A percentile compares a stretch with the other conserved stretches of the same genome.
Evolutionary conservation across 2,113 vertebrate genomes (phyloP).

Genomic region (Proterorhinus semilunaris): DNA sequence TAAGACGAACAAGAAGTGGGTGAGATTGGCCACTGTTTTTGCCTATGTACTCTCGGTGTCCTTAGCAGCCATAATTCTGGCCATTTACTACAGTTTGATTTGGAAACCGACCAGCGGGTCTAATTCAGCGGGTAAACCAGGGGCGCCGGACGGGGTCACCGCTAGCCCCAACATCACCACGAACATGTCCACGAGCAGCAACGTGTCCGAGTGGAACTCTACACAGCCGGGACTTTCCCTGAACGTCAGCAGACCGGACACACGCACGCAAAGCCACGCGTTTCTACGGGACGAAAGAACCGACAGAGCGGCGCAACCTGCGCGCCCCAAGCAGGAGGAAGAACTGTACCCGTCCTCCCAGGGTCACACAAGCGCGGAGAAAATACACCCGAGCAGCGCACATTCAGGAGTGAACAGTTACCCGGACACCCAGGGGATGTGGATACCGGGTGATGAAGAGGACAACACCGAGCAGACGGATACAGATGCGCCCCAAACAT

Average conservation of each 20-base stretch:
- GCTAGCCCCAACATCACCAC: constrained; percentile 60
- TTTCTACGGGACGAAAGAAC: constrained; percentile 52
- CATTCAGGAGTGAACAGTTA: constrained; percentile 14
- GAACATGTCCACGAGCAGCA: constrained; percentile 51
- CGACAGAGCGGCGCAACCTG: constrained; percentile 36
- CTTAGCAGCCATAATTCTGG: constrained; percentile 95
- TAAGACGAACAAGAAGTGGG: constrained; percentile 99
- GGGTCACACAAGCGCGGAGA: constrained; percentile 41
- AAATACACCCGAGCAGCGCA: constrained; percentile 23
- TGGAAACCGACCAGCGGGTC: constrained; percentile 85
- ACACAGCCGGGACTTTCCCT: constrained; percentile 51
- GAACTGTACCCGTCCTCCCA: constrained; percentile 51
- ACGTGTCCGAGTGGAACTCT: constrained; percentile 66
- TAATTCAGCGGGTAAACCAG: constrained; percentile 38
- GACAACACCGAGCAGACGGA: constrained; percentile 30
- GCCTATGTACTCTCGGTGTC: constrained; percentile 97
- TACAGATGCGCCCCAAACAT: constrained; percentile 39
- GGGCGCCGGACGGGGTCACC: constrained; percentile 47
- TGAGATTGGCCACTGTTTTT: constrained; percentile 95
- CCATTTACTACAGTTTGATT: constrained; percentile 96
- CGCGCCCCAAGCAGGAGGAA: constrained; percentile 48
- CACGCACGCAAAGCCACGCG: constrained; percentile 29
- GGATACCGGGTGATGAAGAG: constrained; percentile 21
- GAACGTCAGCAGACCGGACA: constrained; percentile 41
- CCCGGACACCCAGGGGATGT: constrained; percentile 12